Evolutionary conservation across 1,140 invertebrate species (phyloP).

Genomic region (Trichomalopsis sarcophagae): DNA sequence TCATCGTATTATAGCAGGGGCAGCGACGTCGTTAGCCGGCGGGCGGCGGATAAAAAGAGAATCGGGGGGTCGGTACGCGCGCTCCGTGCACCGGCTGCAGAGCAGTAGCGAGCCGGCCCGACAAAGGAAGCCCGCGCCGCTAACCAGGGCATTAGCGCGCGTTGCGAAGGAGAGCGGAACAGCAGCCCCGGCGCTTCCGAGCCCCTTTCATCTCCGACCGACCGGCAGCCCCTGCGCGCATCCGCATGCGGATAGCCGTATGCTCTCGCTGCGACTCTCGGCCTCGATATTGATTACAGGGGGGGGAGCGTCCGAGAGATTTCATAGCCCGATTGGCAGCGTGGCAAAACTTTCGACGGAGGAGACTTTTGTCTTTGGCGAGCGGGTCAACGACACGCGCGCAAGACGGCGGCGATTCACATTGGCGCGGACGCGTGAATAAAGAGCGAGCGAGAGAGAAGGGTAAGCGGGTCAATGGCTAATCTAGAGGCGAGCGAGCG

Average conservation of each 20-base stretch:
- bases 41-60: constrained; percentile 26
- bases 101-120: neutral
- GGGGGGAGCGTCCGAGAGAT: constrained; percentile 55
- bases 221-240: neutral
- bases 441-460: constrained; percentile 48
- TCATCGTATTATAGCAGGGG: neutral
- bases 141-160: constrained; percentile 63
- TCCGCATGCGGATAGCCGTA: neutral
- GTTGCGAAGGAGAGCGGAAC: neutral
- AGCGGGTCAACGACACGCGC: constrained; percentile 62
- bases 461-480: constrained; percentile 65
- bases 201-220: constrained; percentile 50
- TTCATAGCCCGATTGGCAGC: constrained; percentile 68
- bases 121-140: constrained; percentile 62
- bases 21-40: constrained; percentile 36
- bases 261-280: constrained; percentile 51
- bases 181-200: constrained; percentile 51
- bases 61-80: too few relatives aligned
- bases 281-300: constrained; percentile 67
- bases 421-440: constrained; percentile 56
- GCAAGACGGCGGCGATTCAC: constrained; percentile 54
- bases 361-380: too few relatives aligned
- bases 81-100: too few relatives aligned
- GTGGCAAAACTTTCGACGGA: constrained; percentile 4
- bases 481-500: constrained; percentile 63